Percentiles rank a stretch among this genome's conserved stretches.
phyloP scores from a whole-genome alignment of 2,888 invertebrate genomes.

The Chloromyia formosa region DNA sequence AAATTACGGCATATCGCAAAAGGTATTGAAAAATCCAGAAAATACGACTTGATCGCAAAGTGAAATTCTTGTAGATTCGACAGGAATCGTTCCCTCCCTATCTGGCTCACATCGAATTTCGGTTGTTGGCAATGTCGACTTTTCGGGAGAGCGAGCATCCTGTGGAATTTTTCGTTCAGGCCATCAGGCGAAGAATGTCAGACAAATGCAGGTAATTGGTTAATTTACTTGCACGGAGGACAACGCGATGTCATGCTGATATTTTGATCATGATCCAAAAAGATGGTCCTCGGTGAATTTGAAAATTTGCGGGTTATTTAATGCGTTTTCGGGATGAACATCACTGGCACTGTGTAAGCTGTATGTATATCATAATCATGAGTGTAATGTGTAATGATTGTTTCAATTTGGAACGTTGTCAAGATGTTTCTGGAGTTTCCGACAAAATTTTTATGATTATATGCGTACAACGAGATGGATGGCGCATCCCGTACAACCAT shows the following conservation, averaged over 20 bases:
- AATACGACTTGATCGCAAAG: conserved; percentile 11
- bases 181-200: background rate
- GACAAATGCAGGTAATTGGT: conserved; percentile 33
- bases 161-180: conserved; percentile 22
- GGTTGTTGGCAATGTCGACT: background rate
- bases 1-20: conserved; percentile 14
- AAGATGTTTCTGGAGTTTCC: too few species aligned
- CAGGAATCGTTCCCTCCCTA: background rate
- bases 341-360: too few species aligned
- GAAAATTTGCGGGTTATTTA: conserved; percentile 14
- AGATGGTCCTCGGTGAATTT: background rate
- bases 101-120: background rate
- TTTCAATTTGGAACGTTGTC: too few species aligned
- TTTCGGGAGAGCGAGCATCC: background rate
- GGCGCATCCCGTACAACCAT: too few species aligned
- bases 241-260: too few species aligned
- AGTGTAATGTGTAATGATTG: too few species aligned
- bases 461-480: too few species aligned
- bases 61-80: background rate
- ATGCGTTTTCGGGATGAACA: too few species aligned
- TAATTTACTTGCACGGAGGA: conserved; percentile 29
- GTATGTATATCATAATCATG: too few species aligned
- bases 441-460: too few species aligned
- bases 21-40: conserved; percentile 19
- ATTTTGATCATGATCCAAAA: too few species aligned